Evolutionary conservation across 2,888 invertebrate genomes (phyloP).

Genomic region (Argynnis bischoffii): DNA sequence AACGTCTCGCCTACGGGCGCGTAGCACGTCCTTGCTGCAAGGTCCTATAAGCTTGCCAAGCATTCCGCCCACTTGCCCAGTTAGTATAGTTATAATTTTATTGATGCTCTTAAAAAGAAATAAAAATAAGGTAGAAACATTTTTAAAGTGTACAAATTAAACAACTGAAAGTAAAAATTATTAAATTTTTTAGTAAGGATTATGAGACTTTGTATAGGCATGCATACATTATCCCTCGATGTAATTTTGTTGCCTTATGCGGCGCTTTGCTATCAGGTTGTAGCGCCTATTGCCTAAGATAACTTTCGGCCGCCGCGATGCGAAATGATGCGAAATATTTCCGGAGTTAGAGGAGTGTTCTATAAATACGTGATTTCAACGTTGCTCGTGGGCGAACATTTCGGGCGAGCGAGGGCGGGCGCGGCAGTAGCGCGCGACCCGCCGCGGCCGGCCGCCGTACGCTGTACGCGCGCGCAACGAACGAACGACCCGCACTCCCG

Average conservation of each 20-base stretch:
- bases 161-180: no score
- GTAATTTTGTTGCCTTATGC: slow-evolving; percentile 1
- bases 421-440: slow-evolving; percentile 78
- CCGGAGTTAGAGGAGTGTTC: slow-evolving; percentile 81
- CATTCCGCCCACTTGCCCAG: slow-evolving; percentile 58
- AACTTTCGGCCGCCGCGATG: slow-evolving; percentile 68
- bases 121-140: not conserved
- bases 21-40: slow-evolving; percentile 72
- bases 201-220: no score
- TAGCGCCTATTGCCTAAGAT: slow-evolving; percentile 64
- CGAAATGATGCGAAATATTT: slow-evolving; percentile 82
- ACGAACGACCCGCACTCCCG: slow-evolving; percentile 82
- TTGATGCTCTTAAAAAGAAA: not conserved
- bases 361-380: slow-evolving; percentile 79
- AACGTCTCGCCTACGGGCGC: slow-evolving; percentile 62
- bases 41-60: slow-evolving; percentile 68
- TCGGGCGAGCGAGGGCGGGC: slow-evolving; percentile 65
- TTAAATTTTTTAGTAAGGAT: no score
- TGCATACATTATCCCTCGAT: not conserved
- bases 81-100: slow-evolving; percentile 6
- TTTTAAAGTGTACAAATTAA: no score
- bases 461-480: slow-evolving; percentile 80
- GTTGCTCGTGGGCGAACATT: slow-evolving; percentile 79
- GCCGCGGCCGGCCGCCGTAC: slow-evolving; percentile 80
- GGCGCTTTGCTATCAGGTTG: slow-evolving; percentile 37